Conservation (phyloP, 2,797 vertebrate genomes). For the Oceanodroma leucorhoa region DNA sequence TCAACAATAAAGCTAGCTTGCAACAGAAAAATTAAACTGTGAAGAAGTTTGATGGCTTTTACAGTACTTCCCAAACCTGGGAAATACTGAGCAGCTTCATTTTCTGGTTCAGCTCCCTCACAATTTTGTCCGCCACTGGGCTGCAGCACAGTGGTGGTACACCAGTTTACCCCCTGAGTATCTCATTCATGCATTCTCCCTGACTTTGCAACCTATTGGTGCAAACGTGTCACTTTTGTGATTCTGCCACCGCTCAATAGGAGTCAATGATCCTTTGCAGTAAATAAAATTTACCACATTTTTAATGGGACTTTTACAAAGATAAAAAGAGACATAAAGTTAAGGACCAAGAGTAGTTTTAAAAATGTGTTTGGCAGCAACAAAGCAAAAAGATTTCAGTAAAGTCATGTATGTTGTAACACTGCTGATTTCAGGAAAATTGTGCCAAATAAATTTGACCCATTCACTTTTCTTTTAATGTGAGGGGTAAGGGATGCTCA, state of each 20-base stretch:
- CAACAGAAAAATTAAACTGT: background rate
- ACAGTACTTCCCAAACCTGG: background rate
- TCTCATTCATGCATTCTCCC: background rate
- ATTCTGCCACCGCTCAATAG: background rate
- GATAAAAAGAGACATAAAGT: background rate
- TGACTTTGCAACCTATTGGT: background rate
- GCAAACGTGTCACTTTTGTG: background rate
- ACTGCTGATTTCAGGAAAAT: background rate
- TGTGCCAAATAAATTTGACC: background rate
- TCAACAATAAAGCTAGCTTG: background rate
- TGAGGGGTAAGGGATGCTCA: background rate
- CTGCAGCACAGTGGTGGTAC: background rate
- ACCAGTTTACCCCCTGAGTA: background rate
- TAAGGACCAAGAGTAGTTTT: background rate
- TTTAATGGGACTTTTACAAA: background rate
- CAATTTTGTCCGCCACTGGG: background rate
- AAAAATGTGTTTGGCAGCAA: background rate
- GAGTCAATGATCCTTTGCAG: background rate
- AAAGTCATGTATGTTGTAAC: background rate
- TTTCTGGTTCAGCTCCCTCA: background rate
- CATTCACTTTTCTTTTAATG: background rate
- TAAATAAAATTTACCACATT: background rate
- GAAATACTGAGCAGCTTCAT: background rate
- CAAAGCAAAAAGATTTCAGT: background rate
- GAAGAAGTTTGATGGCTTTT: background rate